Evolutionary conservation across 2,797 vertebrate species (phyloP).

Genomic region (Falco columbarius): DNA sequence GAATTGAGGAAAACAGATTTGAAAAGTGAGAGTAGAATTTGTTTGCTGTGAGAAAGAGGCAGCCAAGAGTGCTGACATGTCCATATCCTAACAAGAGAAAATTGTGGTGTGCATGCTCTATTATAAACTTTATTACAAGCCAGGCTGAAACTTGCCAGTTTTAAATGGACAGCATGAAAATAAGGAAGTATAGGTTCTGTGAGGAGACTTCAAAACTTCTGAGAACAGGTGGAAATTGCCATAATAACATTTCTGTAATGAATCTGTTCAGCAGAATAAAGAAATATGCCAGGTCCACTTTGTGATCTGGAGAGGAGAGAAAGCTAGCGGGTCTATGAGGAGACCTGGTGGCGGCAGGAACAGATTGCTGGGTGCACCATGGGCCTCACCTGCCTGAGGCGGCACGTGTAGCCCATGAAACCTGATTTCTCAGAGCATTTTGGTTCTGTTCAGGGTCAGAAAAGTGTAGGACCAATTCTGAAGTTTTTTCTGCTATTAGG

Average conservation of each 20-base stretch:
- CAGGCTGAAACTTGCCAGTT: constrained; percentile 16
- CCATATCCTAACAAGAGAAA: constrained; percentile 51
- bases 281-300: background rate
- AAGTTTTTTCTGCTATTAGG: background rate
- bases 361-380: background rate
- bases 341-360: background rate
- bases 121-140: constrained; percentile 60
- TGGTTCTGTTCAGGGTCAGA: background rate
- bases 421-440: background rate
- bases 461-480: background rate
- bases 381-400: background rate
- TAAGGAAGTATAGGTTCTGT: constrained; percentile 8
- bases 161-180: constrained; percentile 21
- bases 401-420: background rate
- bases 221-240: constrained; percentile 7
- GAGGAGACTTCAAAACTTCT: constrained; percentile 2
- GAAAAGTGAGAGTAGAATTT: constrained; percentile 62
- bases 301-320: background rate
- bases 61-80: constrained; percentile 57
- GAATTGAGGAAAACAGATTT: constrained; percentile 53
- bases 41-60: constrained; percentile 50
- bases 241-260: background rate
- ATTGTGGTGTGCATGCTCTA: background rate
- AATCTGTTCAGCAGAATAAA: background rate
- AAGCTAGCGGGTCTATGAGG: background rate